Base-by-base conservation (phyloP, 2,888 invertebrate genomes). In the Melieria omissa region DNA sequence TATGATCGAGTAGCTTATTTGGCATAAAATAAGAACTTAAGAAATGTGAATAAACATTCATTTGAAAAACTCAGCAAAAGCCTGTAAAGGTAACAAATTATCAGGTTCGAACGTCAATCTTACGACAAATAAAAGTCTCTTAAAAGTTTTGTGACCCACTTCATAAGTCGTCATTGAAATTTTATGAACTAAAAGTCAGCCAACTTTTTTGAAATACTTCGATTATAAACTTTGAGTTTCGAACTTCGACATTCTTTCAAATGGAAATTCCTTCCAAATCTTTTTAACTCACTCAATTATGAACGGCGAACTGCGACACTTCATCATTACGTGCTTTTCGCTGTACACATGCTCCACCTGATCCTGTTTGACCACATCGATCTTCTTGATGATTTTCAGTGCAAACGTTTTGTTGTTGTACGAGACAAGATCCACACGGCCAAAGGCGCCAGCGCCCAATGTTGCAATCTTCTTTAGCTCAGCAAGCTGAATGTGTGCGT, bases 381-480 rank as follows among this genome's bases (percentile, higher is more conserved):
- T 90, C 88, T 97, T 97, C 85, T 95, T 95, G 74, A 97, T 90
- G 81, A 95, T 95, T 88, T 97, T 97, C 74, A 97, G 88, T 0
- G 96, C 97, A 85, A 93, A 96, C 0, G 88, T 88, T 69, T 84
- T 84, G 66, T 89, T 88, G 9, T 73, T 75, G 80, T 91, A 90
- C 45, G 89, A 89, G 29, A 93, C 93, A 73, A 95, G 88, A 82
- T 95, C 96, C 0, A 97, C 97, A 3, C 96, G 89, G 0, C 97
- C 97, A 83, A 97, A 97, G 3, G 97, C 97, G 5, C 98, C 98
- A 12, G 97, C 93, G 1, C 98, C 98, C 77, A 98, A 89, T 0
- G 96, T 97, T 41, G 93, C 93, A 16, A 95, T 89, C 73, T 93
- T 91, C 80, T 93, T 93, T 77, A 98, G 88, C 80, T 97, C 94